A percentile compares a stretch with the other conserved stretches of the same genome.
phyloP scores from a whole-genome alignment of 2,888 invertebrate species.

The Cerastis leucographa region DNA sequence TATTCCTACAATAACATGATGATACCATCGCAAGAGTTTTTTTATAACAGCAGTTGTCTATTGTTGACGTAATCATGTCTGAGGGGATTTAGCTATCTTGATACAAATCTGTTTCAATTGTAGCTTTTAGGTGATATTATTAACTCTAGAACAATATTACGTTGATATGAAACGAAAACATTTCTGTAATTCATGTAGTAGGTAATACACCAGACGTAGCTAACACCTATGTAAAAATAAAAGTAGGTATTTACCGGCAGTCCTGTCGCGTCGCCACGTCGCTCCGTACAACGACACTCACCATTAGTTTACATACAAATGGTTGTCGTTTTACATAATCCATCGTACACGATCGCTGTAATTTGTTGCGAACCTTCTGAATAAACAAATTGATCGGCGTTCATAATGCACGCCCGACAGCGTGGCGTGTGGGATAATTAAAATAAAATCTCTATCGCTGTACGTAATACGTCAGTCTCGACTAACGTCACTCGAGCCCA shows the following conservation, averaged over 20 bases:
- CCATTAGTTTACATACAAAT: constrained; percentile 90
- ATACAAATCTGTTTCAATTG: constrained; percentile 24
- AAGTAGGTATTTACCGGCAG: constrained; percentile 64
- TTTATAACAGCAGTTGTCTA: constrained; percentile 13
- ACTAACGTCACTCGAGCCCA: constrained; percentile 60
- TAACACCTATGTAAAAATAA: constrained; percentile 55
- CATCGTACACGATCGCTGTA: constrained; percentile 86
- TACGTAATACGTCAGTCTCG: constrained; percentile 63
- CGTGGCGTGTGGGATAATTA: constrained; percentile 70
- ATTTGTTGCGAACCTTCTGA: constrained; percentile 88
- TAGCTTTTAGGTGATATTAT: constrained; percentile 1
- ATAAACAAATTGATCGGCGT: constrained; percentile 88
- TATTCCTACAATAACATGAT: constrained; percentile 33
- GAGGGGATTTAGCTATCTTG: neutral
- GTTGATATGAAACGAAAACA: constrained; percentile 22
- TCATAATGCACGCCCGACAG: constrained; percentile 83
- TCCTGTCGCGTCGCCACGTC: constrained; percentile 63
- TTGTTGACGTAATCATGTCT: constrained; percentile 33
- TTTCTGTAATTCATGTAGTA: constrained; percentile 20
- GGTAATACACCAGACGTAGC: constrained; percentile 10
- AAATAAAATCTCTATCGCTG: constrained; percentile 69
- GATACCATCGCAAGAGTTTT: constrained; percentile 24
- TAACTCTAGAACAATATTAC: constrained; percentile 6
- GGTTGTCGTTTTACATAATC: constrained; percentile 90
- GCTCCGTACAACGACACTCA: constrained; percentile 81